A percentile compares a stretch with the other conserved stretches of the same genome.
Conservation (phyloP, 2,888 invertebrate species). For the Drosophila hamatofila region DNA sequence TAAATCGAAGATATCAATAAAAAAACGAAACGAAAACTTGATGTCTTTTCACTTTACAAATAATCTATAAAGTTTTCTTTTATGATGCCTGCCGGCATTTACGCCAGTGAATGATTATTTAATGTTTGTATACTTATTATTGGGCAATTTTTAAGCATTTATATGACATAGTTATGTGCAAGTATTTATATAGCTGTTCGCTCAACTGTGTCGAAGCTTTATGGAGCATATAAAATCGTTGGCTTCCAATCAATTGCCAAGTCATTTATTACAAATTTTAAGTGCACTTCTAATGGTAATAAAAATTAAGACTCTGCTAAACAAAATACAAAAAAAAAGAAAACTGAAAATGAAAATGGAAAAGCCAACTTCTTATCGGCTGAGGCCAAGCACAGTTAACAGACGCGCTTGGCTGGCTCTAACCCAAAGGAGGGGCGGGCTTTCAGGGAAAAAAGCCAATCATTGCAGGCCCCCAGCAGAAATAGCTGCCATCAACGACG, state of each 20-base stretch:
- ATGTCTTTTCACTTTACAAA: conserved; percentile 25
- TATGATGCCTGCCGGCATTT: conserved; percentile 23
- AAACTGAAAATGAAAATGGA: neutral
- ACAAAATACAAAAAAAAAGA: conserved; percentile 27
- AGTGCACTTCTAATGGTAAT: conserved; percentile 74
- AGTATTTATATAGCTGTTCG: conserved; percentile 21
- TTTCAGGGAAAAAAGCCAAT: conserved; percentile 50
- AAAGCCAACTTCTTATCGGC: conserved; percentile 62
- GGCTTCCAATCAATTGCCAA: conserved; percentile 76
- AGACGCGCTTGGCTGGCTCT: conserved; percentile 49
- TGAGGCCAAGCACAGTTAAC: conserved; percentile 50
- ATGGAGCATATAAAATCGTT: conserved; percentile 56
- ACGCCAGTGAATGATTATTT: conserved; percentile 20
- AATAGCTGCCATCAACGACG: neutral
- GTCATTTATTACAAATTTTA: conserved; percentile 80
- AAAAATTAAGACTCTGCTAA: conserved; percentile 69
- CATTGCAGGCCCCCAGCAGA: conserved; percentile 44
- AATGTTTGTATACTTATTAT: conserved; percentile 16
- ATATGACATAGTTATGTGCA: conserved; percentile 34
- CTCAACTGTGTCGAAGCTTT: conserved; percentile 51
- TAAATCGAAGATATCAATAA: conserved; percentile 18
- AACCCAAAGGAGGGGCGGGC: neutral
- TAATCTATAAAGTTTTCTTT: conserved; percentile 40
- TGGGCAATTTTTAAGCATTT: conserved; percentile 7
- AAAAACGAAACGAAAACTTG: conserved; percentile 5